These are phyloP conservation scores for Tapera naevia DNA, from an alignment of 2,797 vertebrate species.

Conservation along the genomic window DNA sequence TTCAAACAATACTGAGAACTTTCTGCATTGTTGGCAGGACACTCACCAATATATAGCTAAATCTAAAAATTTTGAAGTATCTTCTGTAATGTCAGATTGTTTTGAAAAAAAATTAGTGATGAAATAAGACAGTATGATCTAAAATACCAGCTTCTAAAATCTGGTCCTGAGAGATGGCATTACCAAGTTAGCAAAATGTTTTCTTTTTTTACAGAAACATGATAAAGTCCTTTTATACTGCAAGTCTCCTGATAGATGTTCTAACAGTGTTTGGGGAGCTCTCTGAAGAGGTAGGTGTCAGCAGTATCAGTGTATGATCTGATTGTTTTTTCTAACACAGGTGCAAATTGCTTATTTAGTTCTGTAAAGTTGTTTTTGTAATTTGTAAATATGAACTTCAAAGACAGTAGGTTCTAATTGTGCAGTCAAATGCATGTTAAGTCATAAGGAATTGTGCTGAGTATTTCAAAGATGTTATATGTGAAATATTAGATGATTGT, in stretches of 20 bases:
- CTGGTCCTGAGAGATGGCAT: not conserved
- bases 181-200: not conserved
- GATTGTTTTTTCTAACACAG: not conserved
- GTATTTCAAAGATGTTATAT: not conserved
- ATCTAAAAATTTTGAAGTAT: not conserved
- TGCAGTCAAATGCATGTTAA: not conserved
- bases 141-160: not conserved
- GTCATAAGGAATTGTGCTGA: not conserved
- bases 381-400: not conserved
- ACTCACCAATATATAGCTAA: not conserved
- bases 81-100: not conserved
- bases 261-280: constrained; percentile 93
- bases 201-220: constrained; percentile 88
- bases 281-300: constrained; percentile 89
- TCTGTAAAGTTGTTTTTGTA: not conserved
- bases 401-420: not conserved
- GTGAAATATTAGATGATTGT: not conserved
- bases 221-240: constrained; percentile 98
- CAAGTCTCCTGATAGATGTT: constrained; percentile 93
- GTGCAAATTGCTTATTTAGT: not conserved
- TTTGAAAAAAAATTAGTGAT: not conserved
- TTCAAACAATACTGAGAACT: not conserved
- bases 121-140: not conserved
- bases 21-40: not conserved
- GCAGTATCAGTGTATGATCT: not conserved